Conservation (phyloP, 1,140 invertebrate genomes). For the Rhagoletis zephyria region DNA sequence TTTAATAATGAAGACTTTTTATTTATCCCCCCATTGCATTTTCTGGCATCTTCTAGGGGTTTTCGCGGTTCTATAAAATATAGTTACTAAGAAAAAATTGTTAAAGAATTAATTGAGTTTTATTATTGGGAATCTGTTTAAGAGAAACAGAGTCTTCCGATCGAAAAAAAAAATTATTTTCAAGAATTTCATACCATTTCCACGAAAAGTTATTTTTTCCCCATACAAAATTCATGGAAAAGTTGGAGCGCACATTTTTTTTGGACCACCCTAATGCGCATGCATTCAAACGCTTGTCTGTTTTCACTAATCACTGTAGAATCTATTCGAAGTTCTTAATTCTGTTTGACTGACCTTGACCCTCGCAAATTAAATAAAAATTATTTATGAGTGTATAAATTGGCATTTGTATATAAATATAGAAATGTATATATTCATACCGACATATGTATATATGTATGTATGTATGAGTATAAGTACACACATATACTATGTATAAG, state of each 20-base stretch:
- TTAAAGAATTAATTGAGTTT: too few relatives aligned
- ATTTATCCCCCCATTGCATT: too few relatives aligned
- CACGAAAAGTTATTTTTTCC: too few relatives aligned
- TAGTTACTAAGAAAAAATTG: too few relatives aligned
- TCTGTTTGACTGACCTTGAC: conserved; percentile 42
- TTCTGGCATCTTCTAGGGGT: too few relatives aligned
- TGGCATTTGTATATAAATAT: background rate
- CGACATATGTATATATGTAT: background rate
- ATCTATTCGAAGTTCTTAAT: conserved; percentile 32
- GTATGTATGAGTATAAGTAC: background rate
- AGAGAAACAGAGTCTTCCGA: too few relatives aligned
- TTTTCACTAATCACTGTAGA: background rate
- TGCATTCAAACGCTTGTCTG: background rate
- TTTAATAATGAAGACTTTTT: too few relatives aligned
- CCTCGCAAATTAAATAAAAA: conserved; percentile 8
- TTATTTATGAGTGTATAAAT: conserved; percentile 1
- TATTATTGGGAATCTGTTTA: too few relatives aligned
- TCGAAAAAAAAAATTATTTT: too few relatives aligned
- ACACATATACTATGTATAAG: background rate
- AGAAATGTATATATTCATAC: background rate
- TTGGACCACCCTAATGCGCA: background rate
- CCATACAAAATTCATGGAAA: too few relatives aligned
- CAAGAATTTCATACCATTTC: background rate
- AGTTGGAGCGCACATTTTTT: background rate
- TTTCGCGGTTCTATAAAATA: too few relatives aligned